Evolutionary conservation across 2,113 vertebrate species (phyloP).

Genomic region (Arenaria interpres): DNA sequence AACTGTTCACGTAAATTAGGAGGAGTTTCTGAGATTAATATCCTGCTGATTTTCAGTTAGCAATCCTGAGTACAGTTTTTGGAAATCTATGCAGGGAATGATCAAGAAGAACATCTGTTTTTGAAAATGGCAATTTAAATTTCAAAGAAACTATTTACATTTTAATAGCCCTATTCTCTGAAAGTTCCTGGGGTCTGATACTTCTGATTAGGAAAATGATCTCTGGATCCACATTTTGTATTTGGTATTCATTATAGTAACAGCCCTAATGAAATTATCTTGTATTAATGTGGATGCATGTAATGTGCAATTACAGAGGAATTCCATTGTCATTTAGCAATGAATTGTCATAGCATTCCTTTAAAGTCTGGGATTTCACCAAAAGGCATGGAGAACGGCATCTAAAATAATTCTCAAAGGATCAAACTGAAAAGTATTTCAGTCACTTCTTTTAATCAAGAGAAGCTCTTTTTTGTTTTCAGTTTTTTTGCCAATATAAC

Average conservation of each 20-base stretch:
- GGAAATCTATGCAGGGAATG: not conserved
- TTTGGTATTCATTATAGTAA: conserved; percentile 16
- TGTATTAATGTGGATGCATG: not conserved
- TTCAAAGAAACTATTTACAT: conserved; percentile 38
- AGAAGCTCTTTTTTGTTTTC: not conserved
- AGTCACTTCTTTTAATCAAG: not conserved
- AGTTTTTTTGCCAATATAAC: not conserved
- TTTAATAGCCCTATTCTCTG: conserved; percentile 10
- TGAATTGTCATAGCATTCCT: not conserved
- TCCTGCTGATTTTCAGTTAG: not conserved
- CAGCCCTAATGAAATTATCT: conserved; percentile 39
- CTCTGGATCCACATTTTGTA: not conserved
- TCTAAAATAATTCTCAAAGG: not conserved
- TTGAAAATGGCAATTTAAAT: conserved; percentile 18
- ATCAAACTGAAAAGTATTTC: not conserved
- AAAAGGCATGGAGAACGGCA: not conserved
- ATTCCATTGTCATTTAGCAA: not conserved
- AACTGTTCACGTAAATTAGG: not conserved
- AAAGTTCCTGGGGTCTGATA: conserved; percentile 11
- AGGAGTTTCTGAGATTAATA: not conserved
- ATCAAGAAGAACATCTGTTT: not conserved
- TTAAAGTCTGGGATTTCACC: conserved; percentile 17
- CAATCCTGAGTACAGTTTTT: not conserved
- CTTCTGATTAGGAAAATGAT: conserved; percentile 36
- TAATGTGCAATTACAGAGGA: not conserved